phyloP scores from a whole-genome alignment of 2,113 vertebrate species.

The Picathartes gymnocephalus region DNA sequence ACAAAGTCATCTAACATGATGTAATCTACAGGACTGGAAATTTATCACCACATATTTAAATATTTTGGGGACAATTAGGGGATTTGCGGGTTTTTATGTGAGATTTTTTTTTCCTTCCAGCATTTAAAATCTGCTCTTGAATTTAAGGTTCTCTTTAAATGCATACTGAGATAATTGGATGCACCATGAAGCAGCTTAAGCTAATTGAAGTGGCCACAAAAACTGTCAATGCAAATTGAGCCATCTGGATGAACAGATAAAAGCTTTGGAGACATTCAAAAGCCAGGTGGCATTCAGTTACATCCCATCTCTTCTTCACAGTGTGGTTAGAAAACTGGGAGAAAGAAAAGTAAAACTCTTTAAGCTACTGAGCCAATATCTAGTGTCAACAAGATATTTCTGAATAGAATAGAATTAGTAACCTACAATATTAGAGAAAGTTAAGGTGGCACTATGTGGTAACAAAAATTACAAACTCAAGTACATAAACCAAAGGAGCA shows the following conservation, averaged over 20 bases:
- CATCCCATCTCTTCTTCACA: conserved; percentile 1
- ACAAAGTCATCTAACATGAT: background rate
- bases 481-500: background rate
- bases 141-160: background rate
- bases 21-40: background rate
- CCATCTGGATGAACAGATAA: conserved; percentile 66
- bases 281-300: conserved; percentile 45
- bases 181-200: conserved; percentile 34
- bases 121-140: conserved; percentile 12
- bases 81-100: background rate
- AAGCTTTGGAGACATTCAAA: conserved; percentile 48
- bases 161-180: conserved; percentile 33
- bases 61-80: fast-evolving
- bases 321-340: background rate
- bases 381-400: background rate
- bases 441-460: background rate
- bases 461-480: background rate
- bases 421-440: background rate
- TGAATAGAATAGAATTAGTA: background rate
- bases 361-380: background rate
- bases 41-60: background rate
- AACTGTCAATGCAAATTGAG: conserved; percentile 53
- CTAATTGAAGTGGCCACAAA: conserved; percentile 60
- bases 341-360: conserved; percentile 18
- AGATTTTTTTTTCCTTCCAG: background rate